These are phyloP conservation scores for Folsomia candida DNA, from an alignment of 2,888 invertebrate species.

Conservation along the genomic window DNA sequence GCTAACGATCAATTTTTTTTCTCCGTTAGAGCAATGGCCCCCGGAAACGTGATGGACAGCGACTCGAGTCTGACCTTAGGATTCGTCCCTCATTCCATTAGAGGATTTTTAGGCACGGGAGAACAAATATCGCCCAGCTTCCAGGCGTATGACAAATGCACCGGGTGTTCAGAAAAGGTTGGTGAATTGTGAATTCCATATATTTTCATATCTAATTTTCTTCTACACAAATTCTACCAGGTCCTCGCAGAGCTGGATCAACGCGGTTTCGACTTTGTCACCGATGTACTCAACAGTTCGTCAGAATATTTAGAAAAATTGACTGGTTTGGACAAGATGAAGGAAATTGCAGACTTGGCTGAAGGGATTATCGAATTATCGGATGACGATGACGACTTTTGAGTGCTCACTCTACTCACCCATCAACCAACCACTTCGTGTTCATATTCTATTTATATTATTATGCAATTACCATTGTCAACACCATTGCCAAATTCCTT, in stretches of 20 bases:
- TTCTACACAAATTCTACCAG: conserved; percentile 23
- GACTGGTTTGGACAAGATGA: conserved; percentile 68
- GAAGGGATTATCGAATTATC: conserved; percentile 51
- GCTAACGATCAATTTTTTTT: too few relatives aligned
- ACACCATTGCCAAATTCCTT: too few relatives aligned
- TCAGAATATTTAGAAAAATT: conserved; percentile 75
- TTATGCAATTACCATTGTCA: too few relatives aligned
- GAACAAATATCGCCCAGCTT: conserved; percentile 81
- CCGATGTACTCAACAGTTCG: conserved; percentile 76
- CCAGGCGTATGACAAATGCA: conserved; percentile 81
- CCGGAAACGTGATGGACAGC: conserved; percentile 16
- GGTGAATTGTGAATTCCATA: not conserved
- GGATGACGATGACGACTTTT: conserved; percentile 40
- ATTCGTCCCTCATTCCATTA: conserved; percentile 84
- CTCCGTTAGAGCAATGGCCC: conserved; percentile 58
- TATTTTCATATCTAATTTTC: not conserved
- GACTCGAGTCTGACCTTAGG: conserved; percentile 65
- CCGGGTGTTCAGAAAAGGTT: conserved; percentile 75
- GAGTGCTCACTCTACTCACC: too few relatives aligned
- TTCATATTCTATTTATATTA: too few relatives aligned
- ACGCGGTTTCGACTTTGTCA: conserved; percentile 68
- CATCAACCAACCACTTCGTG: too few relatives aligned
- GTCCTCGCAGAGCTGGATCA: conserved; percentile 53
- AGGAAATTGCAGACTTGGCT: conserved; percentile 53
- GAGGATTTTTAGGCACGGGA: conserved; percentile 83